These are phyloP conservation scores for Chalcis sispes DNA, from an alignment of 2,888 invertebrate species.

Conservation along the genomic window DNA sequence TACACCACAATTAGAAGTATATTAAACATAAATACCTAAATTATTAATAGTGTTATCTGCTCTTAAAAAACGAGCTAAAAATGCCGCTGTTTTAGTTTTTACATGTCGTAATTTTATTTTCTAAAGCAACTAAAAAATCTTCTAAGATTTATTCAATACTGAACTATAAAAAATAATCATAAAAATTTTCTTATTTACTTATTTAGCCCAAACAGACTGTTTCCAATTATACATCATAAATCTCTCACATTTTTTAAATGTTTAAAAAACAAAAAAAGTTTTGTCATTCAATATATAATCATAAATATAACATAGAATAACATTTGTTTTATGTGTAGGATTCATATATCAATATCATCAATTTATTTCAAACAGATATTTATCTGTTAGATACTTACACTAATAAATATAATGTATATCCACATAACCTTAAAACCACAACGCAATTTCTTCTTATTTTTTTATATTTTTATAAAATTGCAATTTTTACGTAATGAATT, in stretches of 20 bases:
- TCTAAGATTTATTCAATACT: slow-evolving; percentile 90
- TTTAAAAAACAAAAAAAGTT: no score
- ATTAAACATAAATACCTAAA: slow-evolving; percentile 57
- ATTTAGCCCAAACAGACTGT: no score
- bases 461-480: slow-evolving; percentile 96
- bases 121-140: slow-evolving; percentile 89
- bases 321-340: neutral
- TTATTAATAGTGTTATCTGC: slow-evolving; percentile 70
- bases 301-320: slow-evolving; percentile 4
- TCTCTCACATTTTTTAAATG: no score
- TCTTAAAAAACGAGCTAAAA: slow-evolving; percentile 90
- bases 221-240: no score
- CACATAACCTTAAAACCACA: slow-evolving; percentile 89
- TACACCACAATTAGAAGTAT: no score
- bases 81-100: slow-evolving; percentile 90
- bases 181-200: no score
- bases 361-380: neutral
- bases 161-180: slow-evolving; percentile 84
- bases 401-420: slow-evolving; percentile 91
- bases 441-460: slow-evolving; percentile 97
- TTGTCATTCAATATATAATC: slow-evolving; percentile 61
- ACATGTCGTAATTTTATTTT: slow-evolving; percentile 93
- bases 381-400: slow-evolving; percentile 78
- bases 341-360: neutral
- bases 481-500: no score